These are phyloP conservation scores for Onychomys arenicola DNA, from an alignment of 2,797 vertebrate species.

Conservation along the genomic window DNA sequence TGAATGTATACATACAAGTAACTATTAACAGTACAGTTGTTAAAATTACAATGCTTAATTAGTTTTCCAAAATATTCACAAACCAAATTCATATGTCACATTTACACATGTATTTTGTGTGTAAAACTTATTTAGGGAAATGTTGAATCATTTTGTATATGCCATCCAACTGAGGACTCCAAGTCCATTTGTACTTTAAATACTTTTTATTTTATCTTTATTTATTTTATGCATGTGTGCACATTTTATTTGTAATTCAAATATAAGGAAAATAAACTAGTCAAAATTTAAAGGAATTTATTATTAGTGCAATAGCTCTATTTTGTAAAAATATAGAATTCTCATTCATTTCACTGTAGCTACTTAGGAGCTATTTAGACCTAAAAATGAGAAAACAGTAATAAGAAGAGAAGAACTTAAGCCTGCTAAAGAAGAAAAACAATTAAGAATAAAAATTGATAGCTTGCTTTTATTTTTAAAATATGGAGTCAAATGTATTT, in stretches of 20 bases:
- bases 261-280: conserved; percentile 23
- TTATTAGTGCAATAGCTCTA: neutral
- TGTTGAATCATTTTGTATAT: conserved; percentile 44
- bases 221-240: neutral
- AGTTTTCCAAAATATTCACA: conserved; percentile 39
- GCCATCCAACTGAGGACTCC: neutral
- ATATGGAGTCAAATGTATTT: neutral
- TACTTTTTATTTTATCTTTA: neutral
- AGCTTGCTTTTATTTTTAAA: conserved; percentile 20
- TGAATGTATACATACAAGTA: neutral
- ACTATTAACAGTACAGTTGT: neutral
- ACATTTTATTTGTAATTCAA: neutral
- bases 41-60: conserved; percentile 4
- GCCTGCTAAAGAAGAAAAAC: neutral
- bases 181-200: neutral
- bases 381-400: conserved; percentile 41
- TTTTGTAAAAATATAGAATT: conserved; percentile 20
- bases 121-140: conserved; percentile 1
- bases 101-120: conserved; percentile 61
- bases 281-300: neutral
- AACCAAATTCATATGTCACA: conserved; percentile 39
- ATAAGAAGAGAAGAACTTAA: neutral
- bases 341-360: neutral
- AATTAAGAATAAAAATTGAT: neutral
- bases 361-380: neutral